phyloP scores from a whole-genome alignment of 2,888 invertebrate genomes.

The Caenorhabditis doughertyi region DNA sequence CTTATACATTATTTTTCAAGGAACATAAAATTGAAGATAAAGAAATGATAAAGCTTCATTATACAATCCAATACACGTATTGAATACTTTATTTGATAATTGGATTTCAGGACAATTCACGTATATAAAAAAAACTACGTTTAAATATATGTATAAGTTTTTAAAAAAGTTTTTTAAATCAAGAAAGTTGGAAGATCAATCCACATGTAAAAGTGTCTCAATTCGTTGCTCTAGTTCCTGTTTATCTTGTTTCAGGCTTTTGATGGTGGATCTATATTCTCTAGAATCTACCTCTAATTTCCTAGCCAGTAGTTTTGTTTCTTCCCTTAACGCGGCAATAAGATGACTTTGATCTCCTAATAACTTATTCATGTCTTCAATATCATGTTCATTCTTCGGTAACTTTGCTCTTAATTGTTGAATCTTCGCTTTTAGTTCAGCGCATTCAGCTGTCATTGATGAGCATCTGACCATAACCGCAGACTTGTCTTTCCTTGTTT shows the following conservation, averaged over 20 bases:
- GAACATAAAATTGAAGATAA: not conserved
- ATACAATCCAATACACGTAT: no score
- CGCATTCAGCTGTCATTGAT: slow-evolving; percentile 30
- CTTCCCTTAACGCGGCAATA: slow-evolving; percentile 69
- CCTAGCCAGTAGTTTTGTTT: slow-evolving; percentile 66
- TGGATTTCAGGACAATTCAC: no score
- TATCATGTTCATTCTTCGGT: slow-evolving; percentile 33
- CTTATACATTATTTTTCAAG: slow-evolving; percentile 6
- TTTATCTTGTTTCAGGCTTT: slow-evolving; percentile 57
- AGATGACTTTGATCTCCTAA: slow-evolving; percentile 71
- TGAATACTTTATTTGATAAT: no score
- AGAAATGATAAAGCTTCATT: not conserved
- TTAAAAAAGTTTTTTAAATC: not conserved
- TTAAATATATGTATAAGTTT: no score
- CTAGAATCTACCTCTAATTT: slow-evolving; percentile 63
- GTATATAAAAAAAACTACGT: no score
- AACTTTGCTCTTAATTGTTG: slow-evolving; percentile 25
- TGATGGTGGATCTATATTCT: slow-evolving; percentile 59
- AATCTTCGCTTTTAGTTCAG: slow-evolving; percentile 26
- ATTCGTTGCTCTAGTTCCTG: slow-evolving; percentile 57
- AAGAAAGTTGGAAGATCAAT: slow-evolving; percentile 1
- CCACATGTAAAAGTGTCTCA: slow-evolving; percentile 49
- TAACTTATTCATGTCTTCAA: slow-evolving; percentile 66
- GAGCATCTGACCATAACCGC: slow-evolving; percentile 28
- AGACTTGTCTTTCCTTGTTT: slow-evolving; percentile 43